These are phyloP conservation scores for Nephila pilipes DNA, from an alignment of 1,140 invertebrate species.

Conservation along the genomic window DNA sequence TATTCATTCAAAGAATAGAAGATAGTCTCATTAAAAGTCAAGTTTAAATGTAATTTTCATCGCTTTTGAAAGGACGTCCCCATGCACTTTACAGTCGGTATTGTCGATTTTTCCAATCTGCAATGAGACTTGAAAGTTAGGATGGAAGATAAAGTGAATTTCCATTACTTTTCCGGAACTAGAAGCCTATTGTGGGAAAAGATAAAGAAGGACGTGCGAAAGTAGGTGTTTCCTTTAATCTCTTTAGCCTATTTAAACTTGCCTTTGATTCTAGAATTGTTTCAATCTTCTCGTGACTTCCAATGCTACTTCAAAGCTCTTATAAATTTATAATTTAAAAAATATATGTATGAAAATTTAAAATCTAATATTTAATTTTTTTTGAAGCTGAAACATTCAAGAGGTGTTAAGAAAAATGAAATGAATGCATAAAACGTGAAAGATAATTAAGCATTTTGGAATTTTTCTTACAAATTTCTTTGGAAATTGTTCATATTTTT, in stretches of 20 bases:
- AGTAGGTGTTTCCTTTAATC: neutral
- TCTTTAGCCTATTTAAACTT: neutral
- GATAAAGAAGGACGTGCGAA: neutral
- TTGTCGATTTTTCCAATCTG: constrained; percentile 32
- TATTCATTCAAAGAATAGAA: neutral
- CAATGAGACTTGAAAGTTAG: neutral
- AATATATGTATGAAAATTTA: too few species aligned
- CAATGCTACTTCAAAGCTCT: too few species aligned
- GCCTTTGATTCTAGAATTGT: neutral
- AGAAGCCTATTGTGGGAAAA: constrained; percentile 6
- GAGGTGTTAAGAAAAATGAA: too few species aligned
- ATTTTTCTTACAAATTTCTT: too few species aligned
- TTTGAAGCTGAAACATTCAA: too few species aligned
- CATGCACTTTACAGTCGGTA: neutral
- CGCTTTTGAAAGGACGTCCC: neutral
- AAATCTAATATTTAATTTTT: too few species aligned
- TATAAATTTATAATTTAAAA: too few species aligned
- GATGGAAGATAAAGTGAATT: constrained; percentile 37
- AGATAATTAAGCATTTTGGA: too few species aligned
- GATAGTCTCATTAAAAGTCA: constrained; percentile 10
- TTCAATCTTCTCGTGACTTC: too few species aligned
- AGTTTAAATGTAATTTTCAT: constrained; percentile 55
- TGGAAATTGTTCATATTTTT: too few species aligned
- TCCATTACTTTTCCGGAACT: constrained; percentile 1
- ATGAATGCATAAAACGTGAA: too few species aligned